Base-by-base conservation (phyloP, 2,113 vertebrate species). In the Tinamus guttatus region DNA sequence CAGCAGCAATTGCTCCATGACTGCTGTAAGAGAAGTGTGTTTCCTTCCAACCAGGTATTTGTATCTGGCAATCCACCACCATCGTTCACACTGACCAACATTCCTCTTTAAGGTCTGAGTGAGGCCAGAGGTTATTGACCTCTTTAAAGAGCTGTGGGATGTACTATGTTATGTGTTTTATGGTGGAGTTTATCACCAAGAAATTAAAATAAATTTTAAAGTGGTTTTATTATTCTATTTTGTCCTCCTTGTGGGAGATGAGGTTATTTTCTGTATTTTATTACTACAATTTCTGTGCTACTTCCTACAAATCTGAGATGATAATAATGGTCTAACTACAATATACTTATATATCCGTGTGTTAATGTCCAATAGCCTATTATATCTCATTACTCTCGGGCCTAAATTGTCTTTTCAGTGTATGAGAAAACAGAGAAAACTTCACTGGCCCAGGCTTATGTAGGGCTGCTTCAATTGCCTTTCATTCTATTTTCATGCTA, bases 1-100 rank as follows among this genome's bases (percentile, higher is more conserved):
- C 36, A 43, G 13, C 81, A 6, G 27, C 34, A 32, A 32, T 59
- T 88, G 80, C 49, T 86, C 74, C 4, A 54, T 11, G 52, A 71
- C 62, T 80, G 71, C 49, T 84, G 43, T 49, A 62, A 73, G 28
- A 85, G 73, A 77, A 45, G 45, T 14, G 36, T 14, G 15, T 7
- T n/a, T 51, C 34, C 52, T 68, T 62, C 56, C 43, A 36, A 58
- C 34, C 41, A 64, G 24, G 4, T 58, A 45, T n/a, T 84, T 82
- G 2, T 25, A 7, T 22, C 74, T 65, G 28, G 47, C 60, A 81
- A 74, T 88, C 30, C 1, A 5, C 25, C 41, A 13, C 2, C 51
- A 1, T 2, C 0, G 8, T 19, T 11, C 71, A 27, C 25, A 11
- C 34, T 8, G 27, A 32, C 24, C 32, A n/a, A 22, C 1, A 0